Base-by-base conservation (phyloP, 92 coral and sea anemone genomes). In the Porites divaricata region DNA sequence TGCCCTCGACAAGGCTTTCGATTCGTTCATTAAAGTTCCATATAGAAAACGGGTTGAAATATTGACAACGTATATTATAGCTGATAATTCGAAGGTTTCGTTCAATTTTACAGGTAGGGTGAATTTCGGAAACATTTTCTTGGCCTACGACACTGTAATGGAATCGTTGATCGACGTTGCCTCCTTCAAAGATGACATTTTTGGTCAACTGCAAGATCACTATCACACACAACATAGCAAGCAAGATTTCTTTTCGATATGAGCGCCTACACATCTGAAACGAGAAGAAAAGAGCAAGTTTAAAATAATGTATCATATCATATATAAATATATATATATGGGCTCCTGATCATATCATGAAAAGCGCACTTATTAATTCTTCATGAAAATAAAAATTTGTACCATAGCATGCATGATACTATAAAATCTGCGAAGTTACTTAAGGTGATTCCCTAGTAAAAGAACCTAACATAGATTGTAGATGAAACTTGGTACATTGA, bases 1-100 rank as follows among this genome's bases (percentile, higher is more conserved):
- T 72, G 53, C 96, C 92, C 52, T 78, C 77, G 3, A 88, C 96
- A 35, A 95, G 86, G 21, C 92, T 83, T 16, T 90, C 81, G 7
- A 95, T 73, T 53, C 98, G 78, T 63, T 88, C 86, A 1, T 76
- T 74, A 48, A 89, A 54, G 78, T 81, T 84, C 28, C 78, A 48
- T 1, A 78, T 50, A 49, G 88, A 63, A 41, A 59, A 75, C 13
- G 71, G 72, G 0, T 64, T 74, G 5, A 85, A 71, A 64, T 86
- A 87, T 26, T 83, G 79, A 68, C 93, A 86, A 95, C 95, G 92
- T 54, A 94, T 67, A 22, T 94, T 94, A 25, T 94, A 91, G 17
- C 91, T 89, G 3, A 92, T 92, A 79, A 94, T 20, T 69, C 65
- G 77, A 13, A 90, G 78, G 51, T 79, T 54, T n/a, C 76, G 72